A percentile compares a stretch with the other conserved stretches of the same genome.
Evolutionary conservation across 2,888 invertebrate species (phyloP).

Genomic region (Caenorhabditis angaria): DNA sequence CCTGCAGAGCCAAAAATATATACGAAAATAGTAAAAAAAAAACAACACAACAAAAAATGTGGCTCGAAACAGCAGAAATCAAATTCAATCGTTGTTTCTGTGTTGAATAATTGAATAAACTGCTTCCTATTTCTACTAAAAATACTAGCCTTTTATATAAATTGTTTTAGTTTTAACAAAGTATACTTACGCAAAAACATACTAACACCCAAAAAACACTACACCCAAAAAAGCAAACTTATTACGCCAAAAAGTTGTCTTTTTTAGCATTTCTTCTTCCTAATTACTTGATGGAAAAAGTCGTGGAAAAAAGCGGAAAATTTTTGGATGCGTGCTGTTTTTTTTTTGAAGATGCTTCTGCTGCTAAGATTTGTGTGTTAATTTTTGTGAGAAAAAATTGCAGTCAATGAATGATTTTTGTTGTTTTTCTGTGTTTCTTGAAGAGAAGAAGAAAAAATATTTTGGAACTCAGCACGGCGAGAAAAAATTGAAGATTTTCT

Average conservation of each 20-base stretch:
- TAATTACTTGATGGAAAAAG: conserved; percentile 2
- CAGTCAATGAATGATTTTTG: too few species aligned
- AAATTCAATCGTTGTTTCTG: background rate
- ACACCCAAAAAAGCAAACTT: background rate
- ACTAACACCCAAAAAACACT: background rate
- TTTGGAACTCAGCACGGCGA: too few species aligned
- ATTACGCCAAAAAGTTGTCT: background rate
- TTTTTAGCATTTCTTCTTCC: background rate
- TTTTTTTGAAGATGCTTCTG: background rate
- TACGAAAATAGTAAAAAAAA: background rate
- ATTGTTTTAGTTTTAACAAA: background rate
- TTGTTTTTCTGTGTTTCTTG: too few species aligned
- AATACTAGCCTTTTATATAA: background rate
- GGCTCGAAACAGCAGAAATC: background rate
- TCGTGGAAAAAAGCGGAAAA: too few species aligned
- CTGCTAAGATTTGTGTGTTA: background rate
- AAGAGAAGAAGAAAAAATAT: too few species aligned
- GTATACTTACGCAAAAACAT: background rate
- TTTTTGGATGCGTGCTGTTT: too few species aligned
- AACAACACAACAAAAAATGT: background rate
- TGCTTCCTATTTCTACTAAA: background rate
- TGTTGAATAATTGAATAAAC: background rate
- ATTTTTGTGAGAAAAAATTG: conserved; percentile 4
- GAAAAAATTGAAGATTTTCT: background rate
- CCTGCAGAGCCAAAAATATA: background rate